Evolutionary conservation across 1,140 invertebrate genomes (phyloP), one percentile per base, ranked within the genome.

Genomic region (Atta texana): DNA sequence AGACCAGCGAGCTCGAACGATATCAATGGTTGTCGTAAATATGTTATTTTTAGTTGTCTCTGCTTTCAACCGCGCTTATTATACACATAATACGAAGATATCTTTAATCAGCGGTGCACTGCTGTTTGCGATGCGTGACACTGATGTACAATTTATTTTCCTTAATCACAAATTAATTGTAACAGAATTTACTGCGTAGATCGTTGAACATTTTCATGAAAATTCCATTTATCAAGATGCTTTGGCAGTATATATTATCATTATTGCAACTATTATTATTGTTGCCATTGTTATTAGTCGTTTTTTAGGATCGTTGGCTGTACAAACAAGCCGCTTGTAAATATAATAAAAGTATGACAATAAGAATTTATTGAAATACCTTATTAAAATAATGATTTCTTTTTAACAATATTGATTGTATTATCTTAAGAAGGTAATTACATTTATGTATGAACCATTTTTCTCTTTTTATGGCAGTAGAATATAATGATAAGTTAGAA

Each of bases 1-100:
- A 18, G 59, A 21, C 39, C 18, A 64, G 16, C 31, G 51, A 75
- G 76, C 24, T 55, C 39, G 82, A 59, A 55, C 78, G 88, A 90
- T 91, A 91, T 91, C 90, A 86, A 84, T 87, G 80, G 68, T 76
- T 69, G 87, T 90, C 75, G 90, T 91, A 91, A 91, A 91, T 91
- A 91, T 49, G 89, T 90, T 91, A 91, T 91, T 91, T 91, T 90
- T 91, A 91, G 90, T 91, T 71, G 34, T 34, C 61, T 57, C 72
- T 31, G 85, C 85, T 74, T 24, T 71, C 72, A 85, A 87, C 85
- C 57, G 81, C 64, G 63, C 68, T 75, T 76, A 90, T 72, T 87
- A 71, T 57, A 81, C 51, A 57, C 76, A 82, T 72, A 86, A 61
- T 61, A 31, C 8, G 14, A 63, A 89, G 88, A 90, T 90, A 90